Evolutionary conservation across 92 coral and sea anemone genomes (phyloP).

Genomic region (Phenganax subtilis): DNA sequence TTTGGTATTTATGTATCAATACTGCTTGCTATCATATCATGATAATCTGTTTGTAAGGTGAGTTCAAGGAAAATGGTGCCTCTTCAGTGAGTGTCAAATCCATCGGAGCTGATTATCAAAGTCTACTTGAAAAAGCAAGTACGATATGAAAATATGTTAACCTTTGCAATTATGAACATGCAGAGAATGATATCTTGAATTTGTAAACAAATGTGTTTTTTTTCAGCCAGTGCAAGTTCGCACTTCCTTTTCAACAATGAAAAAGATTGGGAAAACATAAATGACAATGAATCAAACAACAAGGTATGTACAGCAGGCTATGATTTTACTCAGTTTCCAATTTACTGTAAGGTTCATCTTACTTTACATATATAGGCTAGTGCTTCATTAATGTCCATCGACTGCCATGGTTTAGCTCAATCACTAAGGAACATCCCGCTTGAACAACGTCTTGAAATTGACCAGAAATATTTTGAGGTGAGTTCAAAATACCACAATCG

Average conservation of each 20-base stretch:
- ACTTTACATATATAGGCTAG: constrained; percentile 7
- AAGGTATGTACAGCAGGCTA: constrained; percentile 1
- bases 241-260: constrained; percentile 83
- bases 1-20: background rate
- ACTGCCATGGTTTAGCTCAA: constrained; percentile 14
- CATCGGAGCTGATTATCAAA: constrained; percentile 74
- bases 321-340: background rate
- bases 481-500: background rate
- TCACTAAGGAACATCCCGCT: constrained; percentile 14
- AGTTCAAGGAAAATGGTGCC: constrained; percentile 25
- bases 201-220: background rate
- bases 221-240: constrained; percentile 62
- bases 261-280: constrained; percentile 74
- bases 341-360: too few relatives aligned
- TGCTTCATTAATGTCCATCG: background rate
- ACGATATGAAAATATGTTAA: background rate
- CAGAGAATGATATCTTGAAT: background rate
- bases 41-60: constrained; percentile 34
- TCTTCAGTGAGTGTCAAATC: background rate
- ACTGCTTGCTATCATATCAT: background rate
- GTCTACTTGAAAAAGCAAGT: constrained; percentile 75
- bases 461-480: constrained; percentile 32
- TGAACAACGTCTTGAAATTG: constrained; percentile 25
- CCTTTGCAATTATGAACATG: background rate
- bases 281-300: constrained; percentile 1